A percentile compares a stretch with the other conserved stretches of the same genome.
Conservation (phyloP, 92 coral and sea anemone genomes). For the Heliopora coerulea region DNA sequence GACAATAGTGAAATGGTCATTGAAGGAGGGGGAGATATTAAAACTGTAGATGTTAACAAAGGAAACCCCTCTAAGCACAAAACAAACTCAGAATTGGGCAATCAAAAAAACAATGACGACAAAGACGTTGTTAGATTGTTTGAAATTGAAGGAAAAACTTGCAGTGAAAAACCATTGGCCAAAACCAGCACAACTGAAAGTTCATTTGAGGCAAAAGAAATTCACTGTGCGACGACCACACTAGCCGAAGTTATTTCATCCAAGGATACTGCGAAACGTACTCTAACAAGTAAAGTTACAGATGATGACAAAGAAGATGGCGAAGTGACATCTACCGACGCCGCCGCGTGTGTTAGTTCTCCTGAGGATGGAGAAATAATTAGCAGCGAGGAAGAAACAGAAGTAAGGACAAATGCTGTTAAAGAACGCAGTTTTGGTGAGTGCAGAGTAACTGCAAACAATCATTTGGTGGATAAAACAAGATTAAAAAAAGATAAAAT, state of each 20-base stretch:
- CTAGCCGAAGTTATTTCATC: not conserved
- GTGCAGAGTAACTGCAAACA: no score
- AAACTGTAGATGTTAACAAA: not conserved
- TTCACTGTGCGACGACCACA: not conserved
- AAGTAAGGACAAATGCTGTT: not conserved
- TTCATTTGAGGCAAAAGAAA: not conserved
- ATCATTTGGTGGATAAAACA: no score
- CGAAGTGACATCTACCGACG: constrained; percentile 68
- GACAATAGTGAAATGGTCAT: constrained; percentile 3
- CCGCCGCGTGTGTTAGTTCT: constrained; percentile 31
- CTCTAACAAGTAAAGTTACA: not conserved
- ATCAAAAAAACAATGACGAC: not conserved
- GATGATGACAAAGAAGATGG: constrained; percentile 74
- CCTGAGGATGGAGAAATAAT: not conserved
- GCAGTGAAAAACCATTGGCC: not conserved
- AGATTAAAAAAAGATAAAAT: no score
- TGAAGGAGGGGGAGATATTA: not conserved
- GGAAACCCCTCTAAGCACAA: not conserved
- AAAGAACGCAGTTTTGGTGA: not conserved
- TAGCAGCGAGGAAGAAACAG: not conserved
- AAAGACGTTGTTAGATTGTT: not conserved
- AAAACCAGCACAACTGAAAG: not conserved
- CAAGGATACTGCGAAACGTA: not conserved
- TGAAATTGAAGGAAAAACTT: not conserved
- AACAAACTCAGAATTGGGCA: not conserved